Base-by-base conservation (phyloP, 2,797 vertebrate species). In the Cyclopterus lumpus region DNA sequence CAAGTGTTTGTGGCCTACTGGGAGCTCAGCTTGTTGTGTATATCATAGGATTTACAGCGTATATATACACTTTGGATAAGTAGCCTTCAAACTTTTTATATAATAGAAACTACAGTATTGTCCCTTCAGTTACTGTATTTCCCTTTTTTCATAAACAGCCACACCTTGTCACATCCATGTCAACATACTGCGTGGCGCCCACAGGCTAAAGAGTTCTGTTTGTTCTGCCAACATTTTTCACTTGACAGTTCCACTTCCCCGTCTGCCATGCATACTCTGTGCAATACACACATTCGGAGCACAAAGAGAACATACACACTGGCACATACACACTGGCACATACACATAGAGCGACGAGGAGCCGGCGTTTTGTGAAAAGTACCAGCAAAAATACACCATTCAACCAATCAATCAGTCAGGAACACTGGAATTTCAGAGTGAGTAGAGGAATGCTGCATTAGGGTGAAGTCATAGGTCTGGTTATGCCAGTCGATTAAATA, bases 381-480 rank as follows among this genome's bases (percentile, higher is more conserved):
- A 83, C 81, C 83, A 55, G 72, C 68, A 91, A 89, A 92, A 87
- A 61, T 1, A 86, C 88, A 72, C 10, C 20, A 40, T 15, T 14
- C 2, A 59, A 38, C 73, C 26, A 38, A 3, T 14, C 2, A 55
- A 38, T 73, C 30, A 38, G 3, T 55, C 4, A 66, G 64, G 75
- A 88, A 85, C 14, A 15, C 38, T 78, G 87, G 84, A 89, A 80
- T 62, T 89, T 88, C 81, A 80, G 49, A 32, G 28, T 1, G 4
- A 40, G 1, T 1, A 4, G 22, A 71, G 60, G 65, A 69, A 60
- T 54, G 49, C 38, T 12, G 16, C 9, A 0, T 20, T 48, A 2
- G 49, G 49, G 55, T n/a, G n/a, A 65, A 44, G 26, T 79, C 48
- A 18, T 12, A 15, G 1, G 15, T 49, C 46, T 34, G 54, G 53